Percentiles rank a stretch among this genome's conserved stretches.
These are phyloP conservation scores for Torymus auratus DNA, from an alignment of 2,888 invertebrate species.

Conservation along the genomic window DNA sequence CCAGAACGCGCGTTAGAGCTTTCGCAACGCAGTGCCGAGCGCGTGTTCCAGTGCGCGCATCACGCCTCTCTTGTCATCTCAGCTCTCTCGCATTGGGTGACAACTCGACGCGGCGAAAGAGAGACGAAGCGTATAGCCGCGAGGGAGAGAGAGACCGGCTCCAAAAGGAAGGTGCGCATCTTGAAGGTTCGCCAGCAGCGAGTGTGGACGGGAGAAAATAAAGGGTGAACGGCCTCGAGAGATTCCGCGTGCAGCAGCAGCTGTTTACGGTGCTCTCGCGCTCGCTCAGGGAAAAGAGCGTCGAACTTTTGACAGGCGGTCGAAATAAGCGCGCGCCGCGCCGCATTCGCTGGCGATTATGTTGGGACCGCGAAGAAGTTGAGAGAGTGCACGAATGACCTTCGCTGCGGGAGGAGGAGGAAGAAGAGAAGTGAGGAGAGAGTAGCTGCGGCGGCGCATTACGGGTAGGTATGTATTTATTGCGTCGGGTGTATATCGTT, in stretches of 20 bases:
- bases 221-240: slow-evolving; percentile 41
- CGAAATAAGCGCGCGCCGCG: not conserved
- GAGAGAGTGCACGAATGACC: not conserved
- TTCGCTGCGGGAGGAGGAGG: not conserved
- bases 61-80: not conserved
- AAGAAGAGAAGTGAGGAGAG: not conserved
- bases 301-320: slow-evolving; percentile 15
- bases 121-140: too few species aligned
- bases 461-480: too few species aligned
- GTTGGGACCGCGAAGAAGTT: not conserved
- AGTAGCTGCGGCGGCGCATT: too few species aligned
- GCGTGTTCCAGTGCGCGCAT: not conserved
- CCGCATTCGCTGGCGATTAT: not conserved
- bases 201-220: not conserved
- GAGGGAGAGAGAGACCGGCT: too few species aligned
- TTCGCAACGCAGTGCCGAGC: not conserved
- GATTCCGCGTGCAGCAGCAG: too few species aligned
- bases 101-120: too few species aligned
- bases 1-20: too few species aligned
- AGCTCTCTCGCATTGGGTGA: too few species aligned
- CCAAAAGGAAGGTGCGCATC: too few species aligned
- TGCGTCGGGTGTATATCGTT: too few species aligned
- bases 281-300: not conserved
- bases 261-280: not conserved
- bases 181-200: slow-evolving; percentile 14